Percentiles rank a stretch among this genome's conserved stretches.
These are phyloP conservation scores for Epistrophella euchroma DNA, from an alignment of 2,888 invertebrate species.

Conservation along the genomic window DNA sequence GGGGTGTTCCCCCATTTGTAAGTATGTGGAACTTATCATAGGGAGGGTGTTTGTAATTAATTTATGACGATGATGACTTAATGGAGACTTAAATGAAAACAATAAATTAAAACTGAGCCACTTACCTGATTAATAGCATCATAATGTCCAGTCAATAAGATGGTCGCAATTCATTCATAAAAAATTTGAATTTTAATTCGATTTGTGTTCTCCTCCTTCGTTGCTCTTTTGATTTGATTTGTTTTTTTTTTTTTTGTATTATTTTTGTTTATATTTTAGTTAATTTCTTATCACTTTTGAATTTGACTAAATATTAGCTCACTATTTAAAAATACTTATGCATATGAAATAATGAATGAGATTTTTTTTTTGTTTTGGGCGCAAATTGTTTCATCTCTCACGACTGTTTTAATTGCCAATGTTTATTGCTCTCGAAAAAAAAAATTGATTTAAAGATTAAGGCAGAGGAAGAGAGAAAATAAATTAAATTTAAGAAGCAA, in stretches of 20 bases:
- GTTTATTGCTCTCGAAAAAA: conserved; percentile 41
- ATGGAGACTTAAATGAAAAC: conserved; percentile 37
- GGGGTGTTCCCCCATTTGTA: conserved; percentile 38
- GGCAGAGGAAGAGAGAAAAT: neutral
- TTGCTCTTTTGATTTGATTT: neutral
- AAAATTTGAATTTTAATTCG: neutral
- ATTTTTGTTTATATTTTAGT: conserved; percentile 2
- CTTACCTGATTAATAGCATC: conserved; percentile 75
- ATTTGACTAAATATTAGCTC: conserved; percentile 47
- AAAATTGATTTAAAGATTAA: conserved; percentile 17
- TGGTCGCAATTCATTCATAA: conserved; percentile 66
- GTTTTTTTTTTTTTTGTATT: conserved; percentile 21
- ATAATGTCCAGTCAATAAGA: conserved; percentile 55
- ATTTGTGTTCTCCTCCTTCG: conserved; percentile 2
- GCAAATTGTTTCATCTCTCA: conserved; percentile 28
- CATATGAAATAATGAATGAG: conserved; percentile 63
- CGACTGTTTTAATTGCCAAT: conserved; percentile 26
- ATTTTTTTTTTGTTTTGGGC: conserved; percentile 41
- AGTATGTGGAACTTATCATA: neutral
- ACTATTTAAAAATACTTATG: conserved; percentile 49
- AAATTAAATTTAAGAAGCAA: neutral
- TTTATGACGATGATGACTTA: conserved; percentile 58
- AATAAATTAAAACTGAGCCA: conserved; percentile 31
- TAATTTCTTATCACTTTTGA: conserved; percentile 52
- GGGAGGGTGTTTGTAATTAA: conserved; percentile 46